Evolutionary conservation across 92 coral and sea anemone species (phyloP).

Genomic region (Micromussa lordhowensis): DNA sequence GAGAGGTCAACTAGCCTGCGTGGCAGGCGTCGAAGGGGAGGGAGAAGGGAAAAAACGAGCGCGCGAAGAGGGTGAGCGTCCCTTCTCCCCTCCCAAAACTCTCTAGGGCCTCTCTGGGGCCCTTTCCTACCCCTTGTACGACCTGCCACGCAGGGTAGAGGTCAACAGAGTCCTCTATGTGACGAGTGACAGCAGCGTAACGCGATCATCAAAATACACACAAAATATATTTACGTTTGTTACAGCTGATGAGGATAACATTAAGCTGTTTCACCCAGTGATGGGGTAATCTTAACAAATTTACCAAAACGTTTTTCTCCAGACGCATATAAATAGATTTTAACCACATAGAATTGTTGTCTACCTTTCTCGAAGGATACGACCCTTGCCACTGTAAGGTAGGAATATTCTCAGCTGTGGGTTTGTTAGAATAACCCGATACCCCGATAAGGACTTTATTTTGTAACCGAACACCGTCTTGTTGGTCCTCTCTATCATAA

Average conservation of each 20-base stretch:
- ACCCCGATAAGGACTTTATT: background rate
- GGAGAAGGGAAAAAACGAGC: too few species aligned
- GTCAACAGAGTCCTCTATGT: background rate
- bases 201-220: background rate
- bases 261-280: background rate
- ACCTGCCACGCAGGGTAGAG: too few species aligned
- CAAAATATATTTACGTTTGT: background rate
- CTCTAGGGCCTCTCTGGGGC: too few species aligned
- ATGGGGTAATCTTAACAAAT: background rate
- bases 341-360: background rate
- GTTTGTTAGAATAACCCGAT: background rate
- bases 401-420: too few species aligned
- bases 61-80: too few species aligned
- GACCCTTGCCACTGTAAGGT: background rate
- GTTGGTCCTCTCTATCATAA: background rate
- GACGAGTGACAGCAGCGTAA: background rate
- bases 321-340: background rate
- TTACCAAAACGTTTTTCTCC: background rate
- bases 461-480: conserved; percentile 38
- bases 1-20: too few species aligned
- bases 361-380: background rate
- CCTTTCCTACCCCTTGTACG: too few species aligned
- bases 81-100: too few species aligned
- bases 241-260: background rate
- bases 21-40: too few species aligned